Conservation (phyloP, 2,113 vertebrate species). For the Catagonus wagneri region DNA sequence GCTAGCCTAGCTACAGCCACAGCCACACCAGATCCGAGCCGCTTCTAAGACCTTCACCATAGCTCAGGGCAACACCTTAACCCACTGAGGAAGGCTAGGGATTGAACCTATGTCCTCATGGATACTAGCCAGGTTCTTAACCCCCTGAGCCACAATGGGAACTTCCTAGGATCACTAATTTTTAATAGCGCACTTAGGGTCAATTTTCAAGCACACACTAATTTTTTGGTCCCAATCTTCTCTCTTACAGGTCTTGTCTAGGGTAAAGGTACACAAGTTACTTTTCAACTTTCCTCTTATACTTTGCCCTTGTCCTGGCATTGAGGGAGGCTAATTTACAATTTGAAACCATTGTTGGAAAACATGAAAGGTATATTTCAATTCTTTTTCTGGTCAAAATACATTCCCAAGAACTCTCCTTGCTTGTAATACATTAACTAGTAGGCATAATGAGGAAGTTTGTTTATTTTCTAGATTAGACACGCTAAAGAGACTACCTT, state of each 20-base stretch:
- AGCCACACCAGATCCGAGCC: too few relatives aligned
- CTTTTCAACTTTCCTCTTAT: neutral
- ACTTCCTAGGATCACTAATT: too few relatives aligned
- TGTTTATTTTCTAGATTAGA: constrained; percentile 50
- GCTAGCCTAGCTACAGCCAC: too few relatives aligned
- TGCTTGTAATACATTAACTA: constrained; percentile 25
- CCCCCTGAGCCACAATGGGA: too few relatives aligned
- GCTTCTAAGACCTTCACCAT: too few relatives aligned
- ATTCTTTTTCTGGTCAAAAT: constrained; percentile 26
- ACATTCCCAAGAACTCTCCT: neutral
- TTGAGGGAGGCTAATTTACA: neutral
- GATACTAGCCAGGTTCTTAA: too few relatives aligned
- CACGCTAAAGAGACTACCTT: constrained; percentile 23
- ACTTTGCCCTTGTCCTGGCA: constrained; percentile 1
- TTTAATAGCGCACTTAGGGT: neutral
- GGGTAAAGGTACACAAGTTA: neutral
- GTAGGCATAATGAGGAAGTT: neutral
- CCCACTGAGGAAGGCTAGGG: too few relatives aligned
- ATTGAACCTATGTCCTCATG: too few relatives aligned
- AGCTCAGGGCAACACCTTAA: too few relatives aligned
- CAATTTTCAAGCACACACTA: neutral
- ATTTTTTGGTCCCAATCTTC: neutral
- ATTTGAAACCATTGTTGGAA: neutral
- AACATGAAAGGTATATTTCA: neutral
- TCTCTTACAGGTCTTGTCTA: neutral